Evolutionary conservation across 1,140 invertebrate genomes (phyloP).

Genomic region (Octopus sinensis): DNA sequence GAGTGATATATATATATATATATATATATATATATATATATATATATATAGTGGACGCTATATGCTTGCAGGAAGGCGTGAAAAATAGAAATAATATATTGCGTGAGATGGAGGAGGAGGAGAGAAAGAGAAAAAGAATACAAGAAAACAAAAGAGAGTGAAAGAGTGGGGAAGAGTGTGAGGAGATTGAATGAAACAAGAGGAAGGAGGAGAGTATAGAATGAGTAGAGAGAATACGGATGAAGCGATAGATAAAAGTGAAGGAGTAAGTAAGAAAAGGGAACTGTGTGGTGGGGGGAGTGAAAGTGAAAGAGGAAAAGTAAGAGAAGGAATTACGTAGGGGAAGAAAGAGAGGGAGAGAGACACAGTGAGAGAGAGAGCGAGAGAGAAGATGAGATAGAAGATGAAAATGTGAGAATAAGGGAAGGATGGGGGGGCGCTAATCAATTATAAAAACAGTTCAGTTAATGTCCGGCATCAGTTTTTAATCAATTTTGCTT

Average conservation of each 20-base stretch:
- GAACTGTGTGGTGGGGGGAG: not conserved
- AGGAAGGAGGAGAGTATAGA: not conserved
- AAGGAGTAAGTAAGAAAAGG: constrained; percentile 6
- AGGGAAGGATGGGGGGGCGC: not conserved
- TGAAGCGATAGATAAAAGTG: constrained; percentile 12
- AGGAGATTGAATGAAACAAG: not conserved
- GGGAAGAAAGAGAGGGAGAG: not conserved
- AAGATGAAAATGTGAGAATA: not conserved
- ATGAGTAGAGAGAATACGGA: not conserved
- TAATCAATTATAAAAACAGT: too few relatives aligned
- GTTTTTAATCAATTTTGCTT: too few relatives aligned
- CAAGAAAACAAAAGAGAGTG: not conserved
- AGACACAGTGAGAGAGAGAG: not conserved
- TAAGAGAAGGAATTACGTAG: not conserved
- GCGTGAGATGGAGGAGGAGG: not conserved
- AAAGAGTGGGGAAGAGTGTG: not conserved
- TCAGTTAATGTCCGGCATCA: too few relatives aligned
- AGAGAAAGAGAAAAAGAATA: not conserved
- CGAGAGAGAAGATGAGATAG: not conserved
- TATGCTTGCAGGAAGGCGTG: too few relatives aligned
- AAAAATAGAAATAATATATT: too few relatives aligned
- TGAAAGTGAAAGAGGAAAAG: constrained; percentile 8
- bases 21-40: too few relatives aligned
- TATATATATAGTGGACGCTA: too few relatives aligned
- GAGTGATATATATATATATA: too few relatives aligned